Percentiles rank a stretch among this genome's conserved stretches.
phyloP scores from a whole-genome alignment of 2,797 vertebrate species.

The Synaphobranchus kaupii region DNA sequence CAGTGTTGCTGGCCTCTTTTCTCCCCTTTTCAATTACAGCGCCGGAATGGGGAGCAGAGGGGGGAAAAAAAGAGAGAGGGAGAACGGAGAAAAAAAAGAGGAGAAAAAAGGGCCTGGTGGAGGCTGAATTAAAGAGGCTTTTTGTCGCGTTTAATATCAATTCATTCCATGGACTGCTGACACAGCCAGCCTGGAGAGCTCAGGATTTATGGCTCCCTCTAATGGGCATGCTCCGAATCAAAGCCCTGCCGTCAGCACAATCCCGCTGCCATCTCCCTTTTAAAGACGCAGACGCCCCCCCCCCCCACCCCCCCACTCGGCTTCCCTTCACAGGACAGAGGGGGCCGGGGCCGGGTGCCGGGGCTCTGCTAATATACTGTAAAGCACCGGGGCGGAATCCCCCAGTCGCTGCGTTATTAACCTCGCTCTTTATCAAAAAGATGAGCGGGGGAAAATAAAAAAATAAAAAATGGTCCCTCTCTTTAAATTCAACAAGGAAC shows the following conservation, averaged over 20 bases:
- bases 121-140: slow-evolving; percentile 82
- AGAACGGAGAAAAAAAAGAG: slow-evolving; percentile 56
- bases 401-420: neutral
- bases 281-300: slow-evolving; percentile 40
- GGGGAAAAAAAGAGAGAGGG: slow-evolving; percentile 43
- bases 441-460: neutral
- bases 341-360: neutral
- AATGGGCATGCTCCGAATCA: slow-evolving; percentile 78
- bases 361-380: neutral
- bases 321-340: slow-evolving; percentile 22
- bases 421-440: neutral
- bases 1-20: slow-evolving; percentile 39
- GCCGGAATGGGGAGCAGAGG: slow-evolving; percentile 35
- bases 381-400: neutral
- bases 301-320: neutral
- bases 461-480: neutral
- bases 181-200: slow-evolving; percentile 78
- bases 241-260: slow-evolving; percentile 84
- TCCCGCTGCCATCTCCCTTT: slow-evolving; percentile 57
- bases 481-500: neutral
- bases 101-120: slow-evolving; percentile 48
- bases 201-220: slow-evolving; percentile 85
- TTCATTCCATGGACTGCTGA: slow-evolving; percentile 90
- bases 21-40: slow-evolving; percentile 53
- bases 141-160: slow-evolving; percentile 87